phyloP scores from a whole-genome alignment of 2,797 vertebrate genomes.

The Buphagus erythrorhynchus region DNA sequence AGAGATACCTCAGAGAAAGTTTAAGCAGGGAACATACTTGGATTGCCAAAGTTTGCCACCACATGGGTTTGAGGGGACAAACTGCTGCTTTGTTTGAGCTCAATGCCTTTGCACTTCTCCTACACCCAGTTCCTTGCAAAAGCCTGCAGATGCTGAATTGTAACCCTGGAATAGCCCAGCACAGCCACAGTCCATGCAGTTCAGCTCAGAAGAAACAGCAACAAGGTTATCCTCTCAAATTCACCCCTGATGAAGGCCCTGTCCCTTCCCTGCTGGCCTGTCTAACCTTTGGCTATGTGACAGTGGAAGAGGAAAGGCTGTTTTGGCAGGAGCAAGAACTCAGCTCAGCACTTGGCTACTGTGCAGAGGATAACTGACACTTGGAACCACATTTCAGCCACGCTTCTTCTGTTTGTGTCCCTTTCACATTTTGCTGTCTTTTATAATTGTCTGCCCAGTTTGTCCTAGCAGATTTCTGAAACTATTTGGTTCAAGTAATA shows the following conservation, averaged over 20 bases:
- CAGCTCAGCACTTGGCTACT: background rate
- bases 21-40: background rate
- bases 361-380: background rate
- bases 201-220: background rate
- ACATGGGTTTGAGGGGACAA: background rate
- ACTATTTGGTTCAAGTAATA: background rate
- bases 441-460: background rate
- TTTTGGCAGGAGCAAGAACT: background rate
- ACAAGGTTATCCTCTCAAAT: background rate
- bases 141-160: background rate
- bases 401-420: background rate
- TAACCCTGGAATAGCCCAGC: background rate
- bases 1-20: background rate
- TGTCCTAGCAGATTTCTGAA: background rate
- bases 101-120: background rate
- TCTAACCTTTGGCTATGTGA: background rate
- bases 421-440: background rate
- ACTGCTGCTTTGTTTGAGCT: background rate
- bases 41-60: background rate
- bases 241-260: background rate
- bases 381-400: background rate
- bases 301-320: background rate
- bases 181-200: background rate
- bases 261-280: background rate
- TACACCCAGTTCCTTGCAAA: fast-evolving